Conservation (phyloP, 2,797 vertebrate species). For the Parambassis ranga region DNA sequence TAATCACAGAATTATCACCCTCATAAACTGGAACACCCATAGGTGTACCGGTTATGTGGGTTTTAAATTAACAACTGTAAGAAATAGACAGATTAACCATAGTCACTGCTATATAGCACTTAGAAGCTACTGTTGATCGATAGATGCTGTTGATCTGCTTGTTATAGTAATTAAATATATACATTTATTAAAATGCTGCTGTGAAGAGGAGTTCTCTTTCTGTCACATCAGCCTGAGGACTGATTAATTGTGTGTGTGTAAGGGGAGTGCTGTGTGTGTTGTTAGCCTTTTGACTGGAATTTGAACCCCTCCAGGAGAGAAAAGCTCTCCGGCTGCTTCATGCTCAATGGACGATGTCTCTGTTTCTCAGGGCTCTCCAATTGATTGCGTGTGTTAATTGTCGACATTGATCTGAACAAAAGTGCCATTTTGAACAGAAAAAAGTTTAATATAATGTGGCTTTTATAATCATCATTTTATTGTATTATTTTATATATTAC, state of each 20-base stretch:
- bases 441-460: not conserved
- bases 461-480: too few species aligned
- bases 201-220: constrained; percentile 29
- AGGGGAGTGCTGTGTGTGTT: constrained; percentile 49
- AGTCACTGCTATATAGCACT: too few species aligned
- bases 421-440: constrained; percentile 19
- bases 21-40: too few species aligned
- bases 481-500: too few species aligned
- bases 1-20: too few species aligned
- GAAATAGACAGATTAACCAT: too few species aligned
- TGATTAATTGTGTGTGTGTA: constrained; percentile 58
- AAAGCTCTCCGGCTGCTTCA: constrained; percentile 30
- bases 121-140: too few species aligned
- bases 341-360: constrained; percentile 37
- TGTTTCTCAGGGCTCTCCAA: constrained; percentile 42
- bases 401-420: constrained; percentile 65
- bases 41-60: too few species aligned
- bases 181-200: constrained; percentile 1
- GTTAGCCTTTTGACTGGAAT: constrained; percentile 66
- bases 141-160: too few species aligned
- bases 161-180: too few species aligned
- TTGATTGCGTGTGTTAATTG: constrained; percentile 70
- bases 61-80: too few species aligned
- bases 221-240: constrained; percentile 23
- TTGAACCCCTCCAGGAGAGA: constrained; percentile 54